A percentile compares a stretch with the other conserved stretches of the same genome.
phyloP scores from a whole-genome alignment of 2,113 vertebrate species.

The Barbus barbus region DNA sequence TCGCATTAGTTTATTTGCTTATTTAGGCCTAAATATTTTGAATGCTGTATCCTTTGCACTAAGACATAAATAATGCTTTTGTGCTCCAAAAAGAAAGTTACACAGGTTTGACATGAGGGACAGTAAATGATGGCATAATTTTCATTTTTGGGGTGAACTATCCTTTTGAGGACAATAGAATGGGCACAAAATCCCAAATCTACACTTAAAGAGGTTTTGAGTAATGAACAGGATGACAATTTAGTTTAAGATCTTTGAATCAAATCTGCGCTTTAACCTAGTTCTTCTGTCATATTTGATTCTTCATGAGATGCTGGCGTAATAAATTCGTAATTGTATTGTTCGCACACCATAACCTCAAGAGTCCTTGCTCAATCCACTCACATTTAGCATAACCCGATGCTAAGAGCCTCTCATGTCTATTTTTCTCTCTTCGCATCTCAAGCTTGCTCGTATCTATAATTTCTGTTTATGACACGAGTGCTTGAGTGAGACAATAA shows the following conservation, averaged over 20 bases:
- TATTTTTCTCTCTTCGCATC: neutral
- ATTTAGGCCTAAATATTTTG: too few relatives aligned
- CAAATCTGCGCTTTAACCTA: neutral
- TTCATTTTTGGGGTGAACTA: too few relatives aligned
- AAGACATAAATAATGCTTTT: too few relatives aligned
- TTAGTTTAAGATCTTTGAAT: neutral
- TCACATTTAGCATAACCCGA: neutral
- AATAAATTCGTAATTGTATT: neutral
- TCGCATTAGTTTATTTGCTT: neutral
- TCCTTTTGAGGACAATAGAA: neutral
- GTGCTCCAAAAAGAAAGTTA: too few relatives aligned
- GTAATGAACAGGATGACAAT: neutral
- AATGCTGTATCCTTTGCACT: too few relatives aligned
- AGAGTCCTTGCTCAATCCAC: neutral
- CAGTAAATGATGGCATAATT: too few relatives aligned
- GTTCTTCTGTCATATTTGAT: neutral
- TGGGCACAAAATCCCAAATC: neutral
- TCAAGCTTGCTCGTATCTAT: neutral
- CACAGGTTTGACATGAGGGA: too few relatives aligned
- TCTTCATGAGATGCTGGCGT: neutral
- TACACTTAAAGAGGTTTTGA: neutral
- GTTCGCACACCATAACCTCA: neutral
- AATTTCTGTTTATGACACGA: neutral
- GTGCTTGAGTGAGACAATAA: neutral
- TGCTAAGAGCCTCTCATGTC: neutral